phyloP scores from a whole-genome alignment of 2,888 invertebrate species.

The Nephrotoma appendiculata region DNA sequence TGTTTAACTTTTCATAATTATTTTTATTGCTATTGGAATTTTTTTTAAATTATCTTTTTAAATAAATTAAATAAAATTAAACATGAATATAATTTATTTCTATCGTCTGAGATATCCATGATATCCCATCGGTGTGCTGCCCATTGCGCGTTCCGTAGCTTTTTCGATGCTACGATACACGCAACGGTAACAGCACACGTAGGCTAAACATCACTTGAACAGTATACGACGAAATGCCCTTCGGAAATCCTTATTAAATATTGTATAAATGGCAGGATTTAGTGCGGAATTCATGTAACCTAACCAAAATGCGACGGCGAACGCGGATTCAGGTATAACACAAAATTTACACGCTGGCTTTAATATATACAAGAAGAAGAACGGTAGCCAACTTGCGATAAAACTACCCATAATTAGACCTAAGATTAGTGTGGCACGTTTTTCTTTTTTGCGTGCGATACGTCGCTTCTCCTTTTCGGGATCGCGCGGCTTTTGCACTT shows the following conservation, averaged over 20 bases:
- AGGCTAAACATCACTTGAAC: conserved; percentile 86
- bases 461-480: conserved; percentile 87
- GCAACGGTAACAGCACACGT: conserved; percentile 69
- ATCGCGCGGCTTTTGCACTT: conserved; percentile 67
- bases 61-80: background rate
- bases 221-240: conserved; percentile 89
- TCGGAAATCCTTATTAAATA: conserved; percentile 95
- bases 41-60: background rate
- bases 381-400: conserved; percentile 96
- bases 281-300: conserved; percentile 95
- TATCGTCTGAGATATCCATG: conserved; percentile 25
- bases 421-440: conserved; percentile 88
- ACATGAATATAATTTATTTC: background rate
- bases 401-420: conserved; percentile 98
- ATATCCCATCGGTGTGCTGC: conserved; percentile 33
- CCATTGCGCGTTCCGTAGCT: conserved; percentile 34
- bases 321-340: conserved; percentile 67
- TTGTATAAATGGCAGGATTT: conserved; percentile 92
- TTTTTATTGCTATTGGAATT: background rate
- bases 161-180: conserved; percentile 38
- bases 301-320: conserved; percentile 90
- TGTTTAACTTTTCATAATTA: background rate
- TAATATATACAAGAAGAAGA: conserved; percentile 86
- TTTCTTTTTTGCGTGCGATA: conserved; percentile 88
- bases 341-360: conserved; percentile 64